Base-by-base conservation (phyloP, 2,113 vertebrate species). In the Stigmatopora argus region DNA sequence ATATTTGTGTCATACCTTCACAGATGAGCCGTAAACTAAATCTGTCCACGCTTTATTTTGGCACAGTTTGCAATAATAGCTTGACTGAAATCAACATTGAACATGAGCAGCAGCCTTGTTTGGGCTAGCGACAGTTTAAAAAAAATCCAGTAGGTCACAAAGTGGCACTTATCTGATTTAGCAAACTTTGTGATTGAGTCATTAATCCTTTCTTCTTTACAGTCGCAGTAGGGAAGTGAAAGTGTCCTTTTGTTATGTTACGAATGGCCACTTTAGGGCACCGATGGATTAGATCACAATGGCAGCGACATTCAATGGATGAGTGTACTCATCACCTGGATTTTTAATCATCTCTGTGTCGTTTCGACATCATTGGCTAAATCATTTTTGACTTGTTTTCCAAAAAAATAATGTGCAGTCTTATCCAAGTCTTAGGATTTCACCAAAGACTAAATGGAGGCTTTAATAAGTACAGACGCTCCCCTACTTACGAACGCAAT, bases 51-150 rank as follows among this genome's bases (percentile, higher is more conserved):
- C 14, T 61, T 75, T 12, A 64, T 62, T 77, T 77, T 78, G 74
- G 82, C 78, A 83, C 67, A 55, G 53, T 63, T 64, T 52, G 58
- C 46, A 70, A 35, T 61, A 70, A 35, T 61, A 67, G 55, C 64
- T 74, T 65, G 47, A 61, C 57, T 49, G 47, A 57, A 44, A 78
- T 65, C 5, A 46, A 65, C 34, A 18, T 31, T 14, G 8, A 26
- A 31, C 17, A 49, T 41, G 31, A 60, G 8, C 38, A 15, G 12
- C 23, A 56, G 4, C 21, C 51, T 60, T 60, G 10, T 41, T 7
- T 5, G 11, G 9, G 38, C 18, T 31, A 8, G 2, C 6, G 17
- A 34, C 53, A 56, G 31, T 58, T 18, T 35, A 58, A 41, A 41
- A 41, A 41, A 41, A 41, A 7, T 41, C 6, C 38, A 41, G 38